Conservation (phyloP, 2,113 vertebrate species). For the Tympanuchus pallidicinctus region DNA sequence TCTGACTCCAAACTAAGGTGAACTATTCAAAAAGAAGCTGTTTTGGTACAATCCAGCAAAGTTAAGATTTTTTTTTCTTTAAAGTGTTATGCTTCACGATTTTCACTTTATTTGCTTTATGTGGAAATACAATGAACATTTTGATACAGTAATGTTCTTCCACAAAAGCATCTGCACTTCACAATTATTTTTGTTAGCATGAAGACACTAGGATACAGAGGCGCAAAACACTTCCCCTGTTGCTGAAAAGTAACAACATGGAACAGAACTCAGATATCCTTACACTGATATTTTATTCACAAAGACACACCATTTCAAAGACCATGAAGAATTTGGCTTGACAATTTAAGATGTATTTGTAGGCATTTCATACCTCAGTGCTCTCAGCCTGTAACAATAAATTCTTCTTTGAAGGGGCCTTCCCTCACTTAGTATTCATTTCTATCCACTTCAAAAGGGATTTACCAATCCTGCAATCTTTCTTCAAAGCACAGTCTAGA, state of each 20-base stretch:
- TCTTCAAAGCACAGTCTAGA: neutral
- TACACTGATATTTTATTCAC: neutral
- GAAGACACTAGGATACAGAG: neutral
- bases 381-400: neutral
- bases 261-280: neutral
- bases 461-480: neutral
- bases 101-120: neutral
- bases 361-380: neutral
- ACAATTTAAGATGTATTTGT: neutral
- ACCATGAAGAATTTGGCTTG: neutral
- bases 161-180: neutral
- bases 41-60: neutral
- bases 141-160: neutral
- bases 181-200: neutral
- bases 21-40: neutral
- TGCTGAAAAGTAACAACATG: neutral
- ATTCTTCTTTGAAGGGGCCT: neutral
- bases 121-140: neutral
- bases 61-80: neutral
- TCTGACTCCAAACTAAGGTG: neutral
- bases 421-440: neutral
- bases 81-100: neutral
- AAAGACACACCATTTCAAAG: neutral
- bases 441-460: neutral
- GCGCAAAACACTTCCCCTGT: neutral